These are phyloP conservation scores for Drosophila malerkotliana DNA, from an alignment of 1,140 invertebrate species.

Conservation along the genomic window DNA sequence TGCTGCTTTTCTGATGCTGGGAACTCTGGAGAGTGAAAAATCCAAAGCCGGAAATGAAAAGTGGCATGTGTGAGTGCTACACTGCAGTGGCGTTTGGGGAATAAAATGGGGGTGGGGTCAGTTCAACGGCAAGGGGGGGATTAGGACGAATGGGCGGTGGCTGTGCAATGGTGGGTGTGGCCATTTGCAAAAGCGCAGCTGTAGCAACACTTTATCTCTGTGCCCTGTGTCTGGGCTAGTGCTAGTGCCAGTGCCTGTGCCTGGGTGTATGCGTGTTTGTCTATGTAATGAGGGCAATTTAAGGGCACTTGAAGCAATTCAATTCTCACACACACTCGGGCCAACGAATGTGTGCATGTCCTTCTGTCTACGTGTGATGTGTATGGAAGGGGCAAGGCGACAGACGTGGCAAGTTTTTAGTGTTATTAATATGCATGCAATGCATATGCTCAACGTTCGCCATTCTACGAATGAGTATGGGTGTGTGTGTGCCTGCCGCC, in stretches of 20 bases:
- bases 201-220: constrained; percentile 65
- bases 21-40: constrained; percentile 48
- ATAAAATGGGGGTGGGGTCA: constrained; percentile 1
- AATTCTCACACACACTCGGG: constrained; percentile 71
- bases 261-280: constrained; percentile 56
- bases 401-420: constrained; percentile 69
- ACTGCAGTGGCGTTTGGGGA: constrained; percentile 3
- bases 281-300: constrained; percentile 80
- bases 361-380: constrained; percentile 28
- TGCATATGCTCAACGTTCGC: constrained; percentile 52
- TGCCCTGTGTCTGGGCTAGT: constrained; percentile 4
- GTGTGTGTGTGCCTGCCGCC: constrained; percentile 51
- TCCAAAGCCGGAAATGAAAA: constrained; percentile 73
- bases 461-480: constrained; percentile 31
- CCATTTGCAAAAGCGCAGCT: constrained; percentile 72
- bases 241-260: neutral
- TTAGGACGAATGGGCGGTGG: constrained; percentile 12
- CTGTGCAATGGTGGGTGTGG: constrained; percentile 38
- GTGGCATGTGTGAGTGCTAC: constrained; percentile 54
- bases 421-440: constrained; percentile 77
- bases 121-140: constrained; percentile 2
- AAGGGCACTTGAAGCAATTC: constrained; percentile 78
- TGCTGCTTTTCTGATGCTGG: constrained; percentile 40
- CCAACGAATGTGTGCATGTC: constrained; percentile 24
- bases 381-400: constrained; percentile 10